Conservation (phyloP, 2,797 vertebrate genomes). For the Labeo calbasu region DNA sequence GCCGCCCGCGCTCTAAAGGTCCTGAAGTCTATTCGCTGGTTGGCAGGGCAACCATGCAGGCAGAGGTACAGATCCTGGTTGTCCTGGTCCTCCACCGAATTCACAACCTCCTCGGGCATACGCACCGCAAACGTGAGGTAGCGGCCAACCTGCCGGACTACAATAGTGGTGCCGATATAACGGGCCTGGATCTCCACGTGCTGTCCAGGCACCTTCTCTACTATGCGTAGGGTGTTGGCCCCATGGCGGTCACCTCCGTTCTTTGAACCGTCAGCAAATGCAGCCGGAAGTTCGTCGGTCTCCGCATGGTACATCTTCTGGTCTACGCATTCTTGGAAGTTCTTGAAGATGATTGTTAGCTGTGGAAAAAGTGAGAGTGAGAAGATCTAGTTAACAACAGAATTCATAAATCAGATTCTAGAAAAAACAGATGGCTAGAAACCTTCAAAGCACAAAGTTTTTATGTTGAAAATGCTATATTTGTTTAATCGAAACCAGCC, state of each 20-base stretch:
- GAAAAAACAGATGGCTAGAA: background rate
- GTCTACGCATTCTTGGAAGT: conserved; percentile 95
- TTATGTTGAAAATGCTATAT: background rate
- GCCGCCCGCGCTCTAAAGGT: conserved; percentile 72
- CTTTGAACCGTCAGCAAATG: conserved; percentile 92
- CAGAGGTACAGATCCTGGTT: conserved; percentile 94
- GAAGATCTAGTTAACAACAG: too few species aligned
- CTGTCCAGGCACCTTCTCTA: conserved; percentile 91
- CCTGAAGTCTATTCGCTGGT: conserved; percentile 91
- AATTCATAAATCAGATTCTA: too few species aligned
- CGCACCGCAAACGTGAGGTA: conserved; percentile 95
- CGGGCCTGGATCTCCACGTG: conserved; percentile 96
- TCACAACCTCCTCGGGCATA: conserved; percentile 95
- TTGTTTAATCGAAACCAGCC: background rate
- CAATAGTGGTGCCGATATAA: conserved; percentile 96
- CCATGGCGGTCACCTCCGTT: conserved; percentile 92
- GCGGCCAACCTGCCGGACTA: conserved; percentile 94
- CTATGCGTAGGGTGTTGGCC: conserved; percentile 90
- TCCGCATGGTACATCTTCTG: conserved; percentile 98
- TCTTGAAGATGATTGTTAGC: conserved; percentile 99
- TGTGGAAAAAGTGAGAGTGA: conserved; percentile 62
- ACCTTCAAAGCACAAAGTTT: background rate
- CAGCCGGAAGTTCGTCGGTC: conserved; percentile 91
- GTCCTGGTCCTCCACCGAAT: conserved; percentile 90
- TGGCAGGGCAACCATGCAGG: conserved; percentile 90